A percentile compares a stretch with the other conserved stretches of the same genome.
Evolutionary conservation across 2,797 vertebrate genomes (phyloP).

Genomic region (Argentina silus): DNA sequence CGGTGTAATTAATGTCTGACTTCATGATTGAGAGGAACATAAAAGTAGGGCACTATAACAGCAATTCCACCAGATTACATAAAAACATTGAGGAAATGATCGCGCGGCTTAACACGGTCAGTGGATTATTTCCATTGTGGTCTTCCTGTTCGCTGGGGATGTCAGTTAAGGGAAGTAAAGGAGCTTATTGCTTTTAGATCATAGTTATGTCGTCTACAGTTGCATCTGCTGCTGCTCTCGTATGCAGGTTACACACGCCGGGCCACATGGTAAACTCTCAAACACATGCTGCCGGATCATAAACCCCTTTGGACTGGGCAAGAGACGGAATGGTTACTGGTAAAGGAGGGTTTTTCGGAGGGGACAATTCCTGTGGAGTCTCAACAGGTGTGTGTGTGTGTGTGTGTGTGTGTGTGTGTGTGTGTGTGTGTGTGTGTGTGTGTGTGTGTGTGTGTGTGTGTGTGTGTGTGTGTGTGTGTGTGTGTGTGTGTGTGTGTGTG

Average conservation of each 20-base stretch:
- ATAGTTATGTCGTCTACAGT: slow-evolving; percentile 27
- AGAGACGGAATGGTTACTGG: slow-evolving; percentile 28
- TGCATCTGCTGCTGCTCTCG: slow-evolving; percentile 62
- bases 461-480: slow-evolving; percentile 9
- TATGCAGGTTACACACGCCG: slow-evolving; percentile 12
- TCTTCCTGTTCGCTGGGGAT: slow-evolving; percentile 24
- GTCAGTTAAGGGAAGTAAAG: slow-evolving; percentile 56
- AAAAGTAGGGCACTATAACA: neutral
- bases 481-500: slow-evolving; percentile 20
- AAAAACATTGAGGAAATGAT: slow-evolving; percentile 43
- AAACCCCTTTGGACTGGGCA: slow-evolving; percentile 40
- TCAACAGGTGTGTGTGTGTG: slow-evolving; percentile 61
- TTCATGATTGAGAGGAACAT: neutral
- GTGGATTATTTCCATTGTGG: slow-evolving; percentile 15
- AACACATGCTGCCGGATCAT: slow-evolving; percentile 57
- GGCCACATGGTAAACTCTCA: slow-evolving; percentile 33
- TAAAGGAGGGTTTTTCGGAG: slow-evolving; percentile 56
- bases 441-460: slow-evolving; percentile 1
- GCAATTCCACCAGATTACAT: neutral
- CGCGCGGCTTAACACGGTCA: slow-evolving; percentile 53
- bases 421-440: slow-evolving; percentile 5
- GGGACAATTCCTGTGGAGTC: slow-evolving; percentile 75
- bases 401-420: slow-evolving; percentile 13
- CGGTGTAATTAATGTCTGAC: neutral
- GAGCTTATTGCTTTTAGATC: slow-evolving; percentile 64